phyloP scores from a whole-genome alignment of 2,113 vertebrate genomes.

The Scomber scombrus region DNA sequence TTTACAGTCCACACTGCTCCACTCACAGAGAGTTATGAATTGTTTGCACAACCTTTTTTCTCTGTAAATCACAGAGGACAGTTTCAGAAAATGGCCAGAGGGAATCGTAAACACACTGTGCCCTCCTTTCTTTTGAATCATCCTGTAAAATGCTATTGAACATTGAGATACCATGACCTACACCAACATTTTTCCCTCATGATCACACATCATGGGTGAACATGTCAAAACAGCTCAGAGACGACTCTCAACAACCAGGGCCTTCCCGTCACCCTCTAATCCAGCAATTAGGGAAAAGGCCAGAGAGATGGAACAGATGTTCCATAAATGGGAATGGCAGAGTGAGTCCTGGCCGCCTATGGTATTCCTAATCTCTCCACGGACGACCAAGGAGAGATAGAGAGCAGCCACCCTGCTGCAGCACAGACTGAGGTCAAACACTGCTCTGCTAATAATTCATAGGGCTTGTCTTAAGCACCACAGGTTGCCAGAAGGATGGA shows the following conservation, averaged over 20 bases:
- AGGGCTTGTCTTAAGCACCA: neutral
- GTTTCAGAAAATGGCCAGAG: constrained; percentile 22
- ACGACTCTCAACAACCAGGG: constrained; percentile 62
- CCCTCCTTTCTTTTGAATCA: constrained; percentile 33
- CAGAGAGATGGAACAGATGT: constrained; percentile 75
- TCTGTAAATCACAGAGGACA: constrained; percentile 13
- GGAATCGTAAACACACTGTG: constrained; percentile 8
- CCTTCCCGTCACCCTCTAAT: constrained; percentile 68
- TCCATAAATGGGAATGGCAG: constrained; percentile 73
- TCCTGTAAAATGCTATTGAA: constrained; percentile 24
- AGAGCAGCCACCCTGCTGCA: constrained; percentile 16
- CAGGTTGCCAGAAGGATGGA: neutral
- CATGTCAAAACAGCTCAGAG: constrained; percentile 72
- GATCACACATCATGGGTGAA: constrained; percentile 61
- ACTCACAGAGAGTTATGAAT: neutral
- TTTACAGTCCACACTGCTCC: neutral
- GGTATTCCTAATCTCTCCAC: constrained; percentile 57
- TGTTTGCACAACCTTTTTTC: constrained; percentile 17
- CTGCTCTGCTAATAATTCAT: constrained; percentile 9
- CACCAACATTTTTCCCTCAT: constrained; percentile 44
- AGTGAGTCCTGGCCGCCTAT: constrained; percentile 51
- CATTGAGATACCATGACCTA: constrained; percentile 29
- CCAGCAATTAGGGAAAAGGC: constrained; percentile 71
- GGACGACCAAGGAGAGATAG: constrained; percentile 23
- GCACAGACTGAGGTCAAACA: constrained; percentile 41